Evolutionary conservation across 2,113 vertebrate genomes (phyloP).

Genomic region (Holacanthus passer): DNA sequence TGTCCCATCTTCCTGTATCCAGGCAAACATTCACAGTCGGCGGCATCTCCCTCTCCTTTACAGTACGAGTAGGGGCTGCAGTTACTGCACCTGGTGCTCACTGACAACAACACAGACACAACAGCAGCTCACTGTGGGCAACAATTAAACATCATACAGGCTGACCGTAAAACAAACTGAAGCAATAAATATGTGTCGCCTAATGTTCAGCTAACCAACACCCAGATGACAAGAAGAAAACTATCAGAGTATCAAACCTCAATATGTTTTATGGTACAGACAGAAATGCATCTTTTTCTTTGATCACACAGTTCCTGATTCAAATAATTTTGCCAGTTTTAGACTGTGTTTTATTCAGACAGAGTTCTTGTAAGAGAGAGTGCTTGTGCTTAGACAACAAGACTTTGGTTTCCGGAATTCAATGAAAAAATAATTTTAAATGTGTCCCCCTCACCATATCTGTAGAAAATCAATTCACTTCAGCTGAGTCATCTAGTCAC

Average conservation of each 20-base stretch:
- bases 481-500: too few relatives aligned
- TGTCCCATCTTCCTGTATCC: slow-evolving; percentile 78
- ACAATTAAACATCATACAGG: neutral
- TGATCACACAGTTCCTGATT: neutral
- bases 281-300: neutral
- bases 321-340: neutral
- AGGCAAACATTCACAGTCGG: slow-evolving; percentile 87
- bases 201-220: neutral
- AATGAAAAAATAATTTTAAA: too few relatives aligned
- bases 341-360: too few relatives aligned
- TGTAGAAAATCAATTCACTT: too few relatives aligned
- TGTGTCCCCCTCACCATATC: too few relatives aligned
- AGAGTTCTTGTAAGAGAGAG: too few relatives aligned
- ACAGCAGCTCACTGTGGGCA: neutral
- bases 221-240: neutral
- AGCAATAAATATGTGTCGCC: neutral
- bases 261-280: neutral
- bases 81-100: slow-evolving; percentile 81
- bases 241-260: neutral
- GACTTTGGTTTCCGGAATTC: too few relatives aligned
- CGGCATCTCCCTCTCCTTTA: slow-evolving; percentile 63
- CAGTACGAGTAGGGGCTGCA: slow-evolving; percentile 88
- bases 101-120: slow-evolving; percentile 77
- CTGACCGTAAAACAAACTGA: neutral
- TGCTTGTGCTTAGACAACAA: too few relatives aligned